Base-by-base conservation (phyloP, 2,888 invertebrate species). In the Rhagonycha fulva region DNA sequence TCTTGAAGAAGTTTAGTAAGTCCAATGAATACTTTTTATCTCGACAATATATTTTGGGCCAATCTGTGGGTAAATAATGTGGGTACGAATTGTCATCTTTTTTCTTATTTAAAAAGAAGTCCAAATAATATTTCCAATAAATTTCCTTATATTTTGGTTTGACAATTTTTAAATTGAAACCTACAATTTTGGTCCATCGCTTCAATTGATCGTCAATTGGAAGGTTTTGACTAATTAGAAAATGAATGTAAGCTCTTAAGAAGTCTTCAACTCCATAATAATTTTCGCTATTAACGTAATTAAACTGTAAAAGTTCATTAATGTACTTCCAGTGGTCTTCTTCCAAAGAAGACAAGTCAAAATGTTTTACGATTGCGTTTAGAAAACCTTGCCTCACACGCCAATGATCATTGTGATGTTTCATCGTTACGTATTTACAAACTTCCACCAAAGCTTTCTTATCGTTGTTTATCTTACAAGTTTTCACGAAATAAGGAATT, bases 391-490 rank as follows among this genome's bases (percentile, higher is more conserved):
- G 24, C 9, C 60, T 23, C 4, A 70, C 24, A 23, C n/a, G 19
- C 14, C 11, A 14, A 19, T 61, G 14, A 61, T 74, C 77, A 24
- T 69, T 77, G 1, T 62, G 66, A 70, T 74, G 77, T 19, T 72
- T 10, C 10, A 14, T 26, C 9, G 67, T 3, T 3, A 77, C 24
- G 62, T 77, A 74, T 62, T 74, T 77, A 61, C 69, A 74, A 12
- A 74, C 72, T 12, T 70, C 61, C 0, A n/a, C 11, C 30, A 77
- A 67, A 28, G 74, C 72, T 23, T 4, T 30, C n/a, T 66, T 62
- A 26, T 77, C 77, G 0, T 71, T 60, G 23, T 77, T 77, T 10
- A 77, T 72, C 12, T 67, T 68, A 32, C 77, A 77, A 71, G 77
- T 77, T 70, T 72, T 63, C 9, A 72, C 71, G 11, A 77, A 66